Evolutionary conservation across 2,113 vertebrate genomes (phyloP), one percentile per base, ranked within the genome.

Genomic region (Epinephelus fuscoguttatus): DNA sequence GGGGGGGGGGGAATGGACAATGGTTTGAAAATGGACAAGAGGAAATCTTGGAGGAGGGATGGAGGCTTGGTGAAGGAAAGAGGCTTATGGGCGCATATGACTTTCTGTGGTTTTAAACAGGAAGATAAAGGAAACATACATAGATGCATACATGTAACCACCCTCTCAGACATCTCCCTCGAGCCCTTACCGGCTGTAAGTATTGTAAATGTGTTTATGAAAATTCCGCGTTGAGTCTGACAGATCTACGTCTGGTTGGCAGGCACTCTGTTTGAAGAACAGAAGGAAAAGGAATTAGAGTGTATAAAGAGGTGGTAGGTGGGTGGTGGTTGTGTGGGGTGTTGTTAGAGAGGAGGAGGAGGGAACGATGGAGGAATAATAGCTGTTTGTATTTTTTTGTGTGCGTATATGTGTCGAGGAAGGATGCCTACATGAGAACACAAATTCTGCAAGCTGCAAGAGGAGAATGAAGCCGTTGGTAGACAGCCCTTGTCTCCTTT

Each of bases 151-250:
- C 61, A 53, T 70, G 12, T 19, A 66, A 23, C 66, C 56, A 12
- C 59, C 55, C 21, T 70, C 23, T 23, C 21, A 25, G 61, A 80
- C 45, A 64, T 66, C 52, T 75, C 72, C 84, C 85, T 50, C 33
- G 21, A 71, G 68, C 71, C 67, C 64, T 84, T 52, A 71, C 53
- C 52, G 33, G 61, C 87, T 84, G 57, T 60, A 78, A 70, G 49
- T 72, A 55, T 73, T 86, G 73, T 72, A 76, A 82, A 86, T 85
- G 82, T 87, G 84, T 81, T 78, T 56, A 63, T 86, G 60, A 84
- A 86, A 88, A 85, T 69, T 80, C 33, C 10, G 61, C 84, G 42
- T 70, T 15, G 47, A 42, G 63, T 50, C 74, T 85, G 80, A 81
- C 72, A 79, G 70, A 79, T 78, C 33, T 83, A 19, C 53, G 27